Conservation (phyloP, 2,888 invertebrate species). For the Lasioglossum oenotherae region DNA sequence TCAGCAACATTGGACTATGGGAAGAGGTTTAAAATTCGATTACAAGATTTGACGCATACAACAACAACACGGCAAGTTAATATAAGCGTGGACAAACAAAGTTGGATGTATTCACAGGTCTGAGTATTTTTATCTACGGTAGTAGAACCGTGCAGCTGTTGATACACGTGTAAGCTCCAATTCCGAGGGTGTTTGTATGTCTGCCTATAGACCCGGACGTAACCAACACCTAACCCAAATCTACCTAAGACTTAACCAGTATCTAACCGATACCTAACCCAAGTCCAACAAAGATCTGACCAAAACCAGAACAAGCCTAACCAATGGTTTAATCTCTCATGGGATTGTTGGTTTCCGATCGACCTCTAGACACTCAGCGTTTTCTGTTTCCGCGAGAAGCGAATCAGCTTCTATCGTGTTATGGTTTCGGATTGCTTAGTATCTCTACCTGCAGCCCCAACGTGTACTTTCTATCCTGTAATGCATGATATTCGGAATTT, state of each 20-base stretch:
- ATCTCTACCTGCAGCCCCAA: not conserved
- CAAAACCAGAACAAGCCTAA: slow-evolving; percentile 29
- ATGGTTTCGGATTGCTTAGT: not conserved
- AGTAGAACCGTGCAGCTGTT: slow-evolving; percentile 42
- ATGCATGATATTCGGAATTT: not conserved
- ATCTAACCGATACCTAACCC: slow-evolving; percentile 48
- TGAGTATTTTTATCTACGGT: slow-evolving; percentile 3
- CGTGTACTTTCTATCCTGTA: no score
- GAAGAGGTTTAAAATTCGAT: no score
- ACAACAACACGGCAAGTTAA: no score
- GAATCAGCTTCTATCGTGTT: not conserved
- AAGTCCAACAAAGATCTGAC: slow-evolving; percentile 48
- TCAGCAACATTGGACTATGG: no score
- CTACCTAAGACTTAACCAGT: slow-evolving; percentile 57
- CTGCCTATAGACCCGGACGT: slow-evolving; percentile 39
- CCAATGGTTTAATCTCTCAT: slow-evolving; percentile 30
- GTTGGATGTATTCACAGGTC: not conserved
- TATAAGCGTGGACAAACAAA: no score
- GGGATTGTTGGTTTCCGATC: slow-evolving; percentile 15
- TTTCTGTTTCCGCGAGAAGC: slow-evolving; percentile 2
- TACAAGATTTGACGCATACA: no score
- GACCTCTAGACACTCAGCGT: not conserved
- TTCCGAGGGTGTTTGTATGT: slow-evolving; percentile 44
- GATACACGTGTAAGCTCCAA: slow-evolving; percentile 57
- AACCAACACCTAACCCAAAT: slow-evolving; percentile 58